Conservation (phyloP, 2,797 vertebrate species). For the Mormyrops attenuatus region DNA sequence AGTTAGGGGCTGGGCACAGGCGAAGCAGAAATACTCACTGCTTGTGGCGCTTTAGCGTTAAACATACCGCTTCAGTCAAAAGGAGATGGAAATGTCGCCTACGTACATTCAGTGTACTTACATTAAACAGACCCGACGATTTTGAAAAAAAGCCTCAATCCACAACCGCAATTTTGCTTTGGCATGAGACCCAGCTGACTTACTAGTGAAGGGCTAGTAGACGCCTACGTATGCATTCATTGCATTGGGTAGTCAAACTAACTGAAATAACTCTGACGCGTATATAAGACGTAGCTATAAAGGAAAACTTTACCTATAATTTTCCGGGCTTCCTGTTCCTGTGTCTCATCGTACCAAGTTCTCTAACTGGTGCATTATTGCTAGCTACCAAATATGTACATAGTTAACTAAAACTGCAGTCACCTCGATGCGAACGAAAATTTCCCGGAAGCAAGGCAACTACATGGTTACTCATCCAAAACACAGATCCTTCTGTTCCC, state of each 20-base stretch:
- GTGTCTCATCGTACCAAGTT: background rate
- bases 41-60: background rate
- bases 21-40: background rate
- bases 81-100: background rate
- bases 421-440: background rate
- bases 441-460: background rate
- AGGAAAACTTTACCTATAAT: background rate
- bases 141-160: background rate
- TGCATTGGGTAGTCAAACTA: background rate
- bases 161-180: background rate
- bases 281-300: background rate
- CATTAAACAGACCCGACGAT: background rate
- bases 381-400: background rate
- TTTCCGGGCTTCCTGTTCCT: background rate
- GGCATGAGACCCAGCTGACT: background rate
- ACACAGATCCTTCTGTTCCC: background rate
- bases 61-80: too few relatives aligned
- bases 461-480: background rate
- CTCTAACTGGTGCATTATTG: background rate
- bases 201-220: background rate
- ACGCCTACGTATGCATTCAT: too few relatives aligned
- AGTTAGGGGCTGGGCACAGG: background rate
- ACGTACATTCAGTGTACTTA: background rate
- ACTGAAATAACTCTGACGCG: background rate
- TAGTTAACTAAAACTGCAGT: background rate